phyloP scores from a whole-genome alignment of 1,140 invertebrate species.

The Drosophila tani region DNA sequence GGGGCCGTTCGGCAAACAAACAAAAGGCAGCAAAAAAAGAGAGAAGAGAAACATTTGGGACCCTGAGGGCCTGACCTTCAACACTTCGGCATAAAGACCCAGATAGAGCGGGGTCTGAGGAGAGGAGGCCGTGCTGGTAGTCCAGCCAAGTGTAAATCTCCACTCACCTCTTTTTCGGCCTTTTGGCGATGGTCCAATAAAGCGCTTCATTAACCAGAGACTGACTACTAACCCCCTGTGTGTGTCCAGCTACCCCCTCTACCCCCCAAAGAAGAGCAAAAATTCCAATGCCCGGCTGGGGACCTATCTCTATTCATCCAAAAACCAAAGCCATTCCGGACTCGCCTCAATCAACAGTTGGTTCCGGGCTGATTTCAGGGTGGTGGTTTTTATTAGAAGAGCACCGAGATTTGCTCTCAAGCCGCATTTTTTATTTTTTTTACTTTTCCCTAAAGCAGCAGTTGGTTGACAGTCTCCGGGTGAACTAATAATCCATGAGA shows the following conservation, averaged over 20 bases:
- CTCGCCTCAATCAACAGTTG: conserved; percentile 69
- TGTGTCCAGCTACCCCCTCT: not conserved
- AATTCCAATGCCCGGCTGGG: conserved; percentile 20
- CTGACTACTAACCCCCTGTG: conserved; percentile 4
- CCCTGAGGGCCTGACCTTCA: conserved; percentile 58
- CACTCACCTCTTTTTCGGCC: conserved; percentile 54
- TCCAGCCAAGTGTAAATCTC: conserved; percentile 34
- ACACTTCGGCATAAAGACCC: conserved; percentile 35
- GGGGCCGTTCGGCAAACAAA: conserved; percentile 28
- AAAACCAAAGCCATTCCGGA: conserved; percentile 27
- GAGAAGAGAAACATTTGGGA: conserved; percentile 17
- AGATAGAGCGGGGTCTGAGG: conserved; percentile 12
- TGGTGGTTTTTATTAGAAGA: conserved; percentile 4
- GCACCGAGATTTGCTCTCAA: conserved; percentile 9
- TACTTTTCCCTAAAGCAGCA: conserved; percentile 6
- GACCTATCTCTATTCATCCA: conserved; percentile 38
- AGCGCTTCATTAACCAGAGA: conserved; percentile 67
- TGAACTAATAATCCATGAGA: conserved; percentile 79
- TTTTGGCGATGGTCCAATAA: conserved; percentile 58
- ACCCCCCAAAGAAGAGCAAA: conserved; percentile 20
- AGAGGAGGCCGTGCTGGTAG: not conserved
- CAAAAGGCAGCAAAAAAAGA: conserved; percentile 16
- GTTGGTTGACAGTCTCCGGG: conserved; percentile 19
- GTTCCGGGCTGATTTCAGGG: conserved; percentile 13
- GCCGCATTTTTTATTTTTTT: conserved; percentile 6